These are phyloP conservation scores for Tachuris rubrigastra DNA, from an alignment of 2,113 vertebrate genomes.

Conservation along the genomic window DNA sequence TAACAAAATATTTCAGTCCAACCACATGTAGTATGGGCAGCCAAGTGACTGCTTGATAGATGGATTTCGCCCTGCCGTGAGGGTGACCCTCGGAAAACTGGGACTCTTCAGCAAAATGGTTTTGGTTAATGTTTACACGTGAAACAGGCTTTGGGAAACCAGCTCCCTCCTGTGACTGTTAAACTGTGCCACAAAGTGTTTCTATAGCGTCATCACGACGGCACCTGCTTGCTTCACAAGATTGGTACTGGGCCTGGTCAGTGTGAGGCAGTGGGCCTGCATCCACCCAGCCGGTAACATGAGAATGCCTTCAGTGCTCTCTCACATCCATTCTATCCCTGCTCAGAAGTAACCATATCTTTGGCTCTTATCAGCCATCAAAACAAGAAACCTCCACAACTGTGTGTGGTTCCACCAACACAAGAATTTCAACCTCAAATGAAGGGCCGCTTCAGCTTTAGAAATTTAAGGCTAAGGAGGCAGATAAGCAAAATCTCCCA, in stretches of 20 bases:
- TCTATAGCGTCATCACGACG: rapidly evolving
- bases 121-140: neutral
- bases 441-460: neutral
- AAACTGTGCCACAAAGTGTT: neutral
- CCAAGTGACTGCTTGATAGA: neutral
- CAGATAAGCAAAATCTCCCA: neutral
- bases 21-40: rapidly evolving
- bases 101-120: neutral
- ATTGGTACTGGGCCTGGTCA: too few relatives aligned
- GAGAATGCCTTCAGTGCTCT: neutral
- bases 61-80: neutral
- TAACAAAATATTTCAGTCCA: neutral
- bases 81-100: neutral
- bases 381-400: neutral
- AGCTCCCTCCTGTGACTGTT: neutral
- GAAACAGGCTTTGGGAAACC: neutral
- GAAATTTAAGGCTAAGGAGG: neutral
- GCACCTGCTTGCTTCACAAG: neutral
- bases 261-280: neutral
- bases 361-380: neutral
- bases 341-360: neutral
- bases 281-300: neutral
- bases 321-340: neutral
- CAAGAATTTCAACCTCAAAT: neutral
- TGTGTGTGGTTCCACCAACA: rapidly evolving